Conservation (phyloP, 2,113 vertebrate genomes). For the Acrocephalus kingi region DNA sequence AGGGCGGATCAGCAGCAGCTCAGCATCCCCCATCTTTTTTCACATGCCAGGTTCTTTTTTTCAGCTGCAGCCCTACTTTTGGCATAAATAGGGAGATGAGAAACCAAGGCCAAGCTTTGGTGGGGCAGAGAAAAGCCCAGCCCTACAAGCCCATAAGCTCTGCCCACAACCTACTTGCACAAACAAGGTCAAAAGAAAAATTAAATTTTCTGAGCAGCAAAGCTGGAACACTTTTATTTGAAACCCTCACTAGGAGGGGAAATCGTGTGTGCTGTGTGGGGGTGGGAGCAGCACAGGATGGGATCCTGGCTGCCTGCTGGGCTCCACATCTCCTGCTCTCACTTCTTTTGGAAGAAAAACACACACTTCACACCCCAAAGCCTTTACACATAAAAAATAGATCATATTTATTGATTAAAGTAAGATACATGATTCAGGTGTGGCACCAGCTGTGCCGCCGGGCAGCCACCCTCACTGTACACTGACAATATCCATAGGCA, state of each 20-base stretch:
- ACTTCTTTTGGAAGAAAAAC: background rate
- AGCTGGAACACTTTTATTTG: background rate
- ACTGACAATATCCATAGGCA: conserved; percentile 16
- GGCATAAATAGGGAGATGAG: background rate
- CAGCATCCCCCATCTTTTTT: background rate
- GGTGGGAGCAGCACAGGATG: background rate
- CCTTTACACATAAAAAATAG: conserved; percentile 55
- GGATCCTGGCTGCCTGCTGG: background rate
- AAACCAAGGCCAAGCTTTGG: background rate
- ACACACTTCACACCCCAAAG: background rate
- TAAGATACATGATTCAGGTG: conserved; percentile 30
- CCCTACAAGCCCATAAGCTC: background rate
- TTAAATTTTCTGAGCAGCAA: background rate
- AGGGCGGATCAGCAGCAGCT: background rate
- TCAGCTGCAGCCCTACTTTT: background rate
- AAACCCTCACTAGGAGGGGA: background rate
- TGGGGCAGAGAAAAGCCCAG: background rate
- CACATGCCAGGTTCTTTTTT: background rate
- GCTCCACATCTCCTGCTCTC: background rate
- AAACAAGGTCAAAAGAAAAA: background rate
- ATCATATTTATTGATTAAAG: conserved; percentile 64
- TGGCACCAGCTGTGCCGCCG: background rate
- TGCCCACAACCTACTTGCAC: background rate
- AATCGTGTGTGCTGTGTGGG: rapidly evolving
- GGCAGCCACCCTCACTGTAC: background rate